phyloP scores from a whole-genome alignment of 2,888 invertebrate species.

The Hesperia comma region DNA sequence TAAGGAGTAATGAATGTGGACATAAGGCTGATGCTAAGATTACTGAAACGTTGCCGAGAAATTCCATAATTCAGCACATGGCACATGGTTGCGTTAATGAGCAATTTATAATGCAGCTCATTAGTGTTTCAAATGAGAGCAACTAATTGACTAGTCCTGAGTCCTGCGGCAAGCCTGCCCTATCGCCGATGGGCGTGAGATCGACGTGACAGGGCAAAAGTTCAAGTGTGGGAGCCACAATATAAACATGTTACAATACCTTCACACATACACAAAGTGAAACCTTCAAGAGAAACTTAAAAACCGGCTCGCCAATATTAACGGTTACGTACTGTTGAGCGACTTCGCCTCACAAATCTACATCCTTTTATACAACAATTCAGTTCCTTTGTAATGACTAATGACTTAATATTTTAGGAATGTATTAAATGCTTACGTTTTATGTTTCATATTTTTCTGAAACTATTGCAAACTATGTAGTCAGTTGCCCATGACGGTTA shows the following conservation, averaged over 20 bases:
- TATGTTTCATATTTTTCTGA: conserved; percentile 6
- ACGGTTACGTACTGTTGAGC: conserved; percentile 11
- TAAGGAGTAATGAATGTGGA: no score
- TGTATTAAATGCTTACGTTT: conserved; percentile 11
- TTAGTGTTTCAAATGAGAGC: conserved; percentile 12
- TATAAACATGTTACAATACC: conserved; percentile 6
- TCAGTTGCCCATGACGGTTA: conserved; percentile 10
- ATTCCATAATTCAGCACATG: background rate
- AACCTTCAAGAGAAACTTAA: conserved; percentile 32
- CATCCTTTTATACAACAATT: conserved; percentile 26
- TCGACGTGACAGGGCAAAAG: conserved; percentile 14
- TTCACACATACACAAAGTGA: conserved; percentile 22
- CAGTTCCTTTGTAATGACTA: conserved; percentile 21
- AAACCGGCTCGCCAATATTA: conserved; percentile 34
- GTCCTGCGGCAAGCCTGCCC: conserved; percentile 9
- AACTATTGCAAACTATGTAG: conserved; percentile 7
- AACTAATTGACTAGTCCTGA: conserved; percentile 17
- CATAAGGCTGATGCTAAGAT: no score
- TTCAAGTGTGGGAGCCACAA: conserved; percentile 8
- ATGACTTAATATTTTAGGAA: conserved; percentile 14
- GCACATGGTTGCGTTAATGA: no score
- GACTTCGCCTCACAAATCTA: conserved; percentile 5
- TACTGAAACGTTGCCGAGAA: no score
- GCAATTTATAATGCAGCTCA: background rate
- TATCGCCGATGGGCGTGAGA: conserved; percentile 18